These are phyloP conservation scores for Heliconius cydno DNA, from an alignment of 2,888 invertebrate species.

Conservation along the genomic window DNA sequence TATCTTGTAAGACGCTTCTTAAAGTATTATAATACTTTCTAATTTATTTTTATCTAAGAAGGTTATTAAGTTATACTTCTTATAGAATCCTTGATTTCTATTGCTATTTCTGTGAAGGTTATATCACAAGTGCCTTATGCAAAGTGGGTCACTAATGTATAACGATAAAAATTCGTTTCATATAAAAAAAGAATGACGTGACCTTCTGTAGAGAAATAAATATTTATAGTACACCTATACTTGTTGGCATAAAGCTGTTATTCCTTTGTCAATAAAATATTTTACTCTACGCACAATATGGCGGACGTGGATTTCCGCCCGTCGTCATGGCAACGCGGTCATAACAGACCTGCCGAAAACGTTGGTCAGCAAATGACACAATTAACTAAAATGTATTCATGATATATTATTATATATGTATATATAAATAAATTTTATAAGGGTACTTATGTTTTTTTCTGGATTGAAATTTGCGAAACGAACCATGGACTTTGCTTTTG, in stretches of 20 bases:
- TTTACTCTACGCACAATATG: constrained; percentile 38
- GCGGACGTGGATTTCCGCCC: constrained; percentile 60
- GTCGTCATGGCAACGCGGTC: constrained; percentile 64
- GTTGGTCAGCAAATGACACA: constrained; percentile 65
- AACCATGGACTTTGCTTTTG: constrained; percentile 77
- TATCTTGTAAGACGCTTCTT: neutral
- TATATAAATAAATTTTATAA: constrained; percentile 55
- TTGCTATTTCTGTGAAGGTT: constrained; percentile 26
- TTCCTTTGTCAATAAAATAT: constrained; percentile 37
- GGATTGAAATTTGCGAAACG: constrained; percentile 57
- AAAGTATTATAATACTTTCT: neutral
- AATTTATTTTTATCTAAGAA: neutral
- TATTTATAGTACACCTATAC: constrained; percentile 25
- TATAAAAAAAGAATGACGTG: constrained; percentile 40
- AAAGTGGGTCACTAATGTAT: constrained; percentile 42
- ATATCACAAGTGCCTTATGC: constrained; percentile 19
- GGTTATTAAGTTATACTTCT: neutral
- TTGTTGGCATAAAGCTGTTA: constrained; percentile 36
- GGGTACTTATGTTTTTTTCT: constrained; percentile 59
- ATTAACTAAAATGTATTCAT: constrained; percentile 70
- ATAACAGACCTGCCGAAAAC: constrained; percentile 74
- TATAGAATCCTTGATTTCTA: constrained; percentile 22
- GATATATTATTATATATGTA: constrained; percentile 48
- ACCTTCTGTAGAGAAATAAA: constrained; percentile 42
- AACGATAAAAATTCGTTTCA: constrained; percentile 41